These are phyloP conservation scores for Drosophila ezoana DNA, from an alignment of 2,888 invertebrate species.

Conservation along the genomic window DNA sequence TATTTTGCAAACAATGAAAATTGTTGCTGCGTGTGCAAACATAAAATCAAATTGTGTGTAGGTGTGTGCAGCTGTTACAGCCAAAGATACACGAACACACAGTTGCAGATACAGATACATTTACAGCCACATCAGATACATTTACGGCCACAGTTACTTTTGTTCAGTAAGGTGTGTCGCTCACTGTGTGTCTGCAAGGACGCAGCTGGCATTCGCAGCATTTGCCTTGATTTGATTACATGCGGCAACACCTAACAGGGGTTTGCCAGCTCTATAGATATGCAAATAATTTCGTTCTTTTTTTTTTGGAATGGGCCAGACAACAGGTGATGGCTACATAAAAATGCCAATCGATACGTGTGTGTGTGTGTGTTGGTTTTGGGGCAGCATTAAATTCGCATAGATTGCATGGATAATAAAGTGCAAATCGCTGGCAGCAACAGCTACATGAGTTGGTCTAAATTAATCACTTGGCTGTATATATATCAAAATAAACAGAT, in stretches of 20 bases:
- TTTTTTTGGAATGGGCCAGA: conserved; percentile 28
- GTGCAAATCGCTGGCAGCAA: conserved; percentile 57
- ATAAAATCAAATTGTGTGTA: conserved; percentile 76
- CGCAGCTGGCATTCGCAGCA: conserved; percentile 62
- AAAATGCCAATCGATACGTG: conserved; percentile 61
- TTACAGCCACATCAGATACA: conserved; percentile 26
- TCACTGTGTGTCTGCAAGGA: conserved; percentile 25
- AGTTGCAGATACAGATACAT: conserved; percentile 20
- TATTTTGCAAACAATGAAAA: conserved; percentile 84
- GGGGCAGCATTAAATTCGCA: conserved; percentile 42
- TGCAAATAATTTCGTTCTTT: conserved; percentile 55
- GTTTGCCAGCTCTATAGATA: conserved; percentile 57
- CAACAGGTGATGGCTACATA: conserved; percentile 73
- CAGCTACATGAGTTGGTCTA: conserved; percentile 38
- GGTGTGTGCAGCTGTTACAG: conserved; percentile 53
- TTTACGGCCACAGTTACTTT: conserved; percentile 24
- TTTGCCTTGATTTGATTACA: conserved; percentile 77
- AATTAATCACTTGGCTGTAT: conserved; percentile 65
- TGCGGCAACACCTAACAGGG: conserved; percentile 56
- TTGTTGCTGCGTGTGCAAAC: conserved; percentile 81
- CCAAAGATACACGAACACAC: conserved; percentile 20
- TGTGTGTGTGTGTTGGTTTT: conserved; percentile 1
- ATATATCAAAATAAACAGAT: conserved; percentile 77
- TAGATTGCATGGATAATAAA: conserved; percentile 60
- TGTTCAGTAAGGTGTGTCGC: conserved; percentile 50